Base-by-base conservation (phyloP, 2,888 invertebrate species). In the Diaperis boleti region DNA sequence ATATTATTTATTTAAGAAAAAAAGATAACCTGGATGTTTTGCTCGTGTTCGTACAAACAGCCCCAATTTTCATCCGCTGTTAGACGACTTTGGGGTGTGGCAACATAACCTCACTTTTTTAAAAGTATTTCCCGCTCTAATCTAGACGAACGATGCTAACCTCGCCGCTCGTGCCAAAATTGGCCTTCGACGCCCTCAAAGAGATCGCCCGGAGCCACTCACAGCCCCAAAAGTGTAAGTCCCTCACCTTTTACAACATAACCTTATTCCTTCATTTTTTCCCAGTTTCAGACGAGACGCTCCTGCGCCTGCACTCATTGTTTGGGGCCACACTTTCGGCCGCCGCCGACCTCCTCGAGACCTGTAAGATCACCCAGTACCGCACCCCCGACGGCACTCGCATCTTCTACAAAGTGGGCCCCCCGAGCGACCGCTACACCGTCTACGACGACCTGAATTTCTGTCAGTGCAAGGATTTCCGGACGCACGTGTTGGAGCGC, bases 381-480 rank as follows among this genome's bases (percentile, higher is more conserved):
- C 76, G 78, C 11, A 82, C 83, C 0, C 66, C 78, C 2, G 80
- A 82, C 49, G 56, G 70, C 41, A 63, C 72, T 1, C 78, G 86
- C 71, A 80, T 79, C 72, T 74, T 90, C 11, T 82, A 87, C 35
- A 89, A 89, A 83, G 82, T 90, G 2, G 85, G 86, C 4, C 83
- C 83, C 52, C 83, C 84, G 3, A 82, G 83, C 39, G 82, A 84
- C n/a, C 84, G 85, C 50, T 87, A 88, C 65, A 85, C 86, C 47
- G 76, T 91, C 18, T 88, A 89, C 69, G 86, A 88, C 0, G 78
- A 83, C 15, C 80, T 89, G 5, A 91, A 91, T 74, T 91, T 84
- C 74, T 92, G 92, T 65, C 83, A 86, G 5, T 92, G 92, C 70
- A 80, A 74, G n/a, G 85, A 86, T 1, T 92, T 90, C 68, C 82